Base-by-base conservation (phyloP, 2,113 vertebrate species). In the Mixornis gularis region DNA sequence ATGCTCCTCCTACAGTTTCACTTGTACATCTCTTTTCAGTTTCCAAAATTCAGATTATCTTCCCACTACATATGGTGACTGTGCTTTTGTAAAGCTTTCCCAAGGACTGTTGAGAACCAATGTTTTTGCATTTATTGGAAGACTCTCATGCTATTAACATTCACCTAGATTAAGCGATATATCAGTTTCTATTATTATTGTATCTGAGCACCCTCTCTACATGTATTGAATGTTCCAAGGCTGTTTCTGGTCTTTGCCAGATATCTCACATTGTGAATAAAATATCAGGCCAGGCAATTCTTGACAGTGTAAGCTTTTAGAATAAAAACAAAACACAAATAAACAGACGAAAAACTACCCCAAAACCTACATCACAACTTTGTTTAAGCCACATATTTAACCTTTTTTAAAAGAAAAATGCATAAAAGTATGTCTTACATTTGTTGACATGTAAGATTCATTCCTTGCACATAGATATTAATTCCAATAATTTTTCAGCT, bases 1-100 rank as follows among this genome's bases (percentile, higher is more conserved):
- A 14, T 7, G 6, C 1, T 38, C 25, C 7, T 89, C 55, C 7
- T 38, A 2, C 5, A 55, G 20, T 55, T 77, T 72, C 24, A 38
- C 6, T 13, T 34, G 13, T 10, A 8, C 40, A 48, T 52, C 1
- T 76, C 20, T 2, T 44, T 59, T 49, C 64, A n/a, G 0, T n/a
- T 72, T 46, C 30, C n/a, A 63, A 83, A 87, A 60, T 34, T 49
- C 27, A 72, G 12, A 27, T n/a, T 58, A 20, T 10, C 15, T 69
- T 6, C 26, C 7, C 12, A 32, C 5, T 34, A 13, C 10, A 13
- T 2, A 9, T 2, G 3, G 8, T 18, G 17, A 59, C 17, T 30
- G 13, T 32, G 6, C 17, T 56, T 76, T 63, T 76, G 41, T 27
- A 4, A 12, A 56, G 10, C 3, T 48, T 88, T 51, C n/a, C 19